These are phyloP conservation scores for Melanotaenia pygmaea DNA, from an alignment of 2,797 vertebrate species.

Conservation along the genomic window DNA sequence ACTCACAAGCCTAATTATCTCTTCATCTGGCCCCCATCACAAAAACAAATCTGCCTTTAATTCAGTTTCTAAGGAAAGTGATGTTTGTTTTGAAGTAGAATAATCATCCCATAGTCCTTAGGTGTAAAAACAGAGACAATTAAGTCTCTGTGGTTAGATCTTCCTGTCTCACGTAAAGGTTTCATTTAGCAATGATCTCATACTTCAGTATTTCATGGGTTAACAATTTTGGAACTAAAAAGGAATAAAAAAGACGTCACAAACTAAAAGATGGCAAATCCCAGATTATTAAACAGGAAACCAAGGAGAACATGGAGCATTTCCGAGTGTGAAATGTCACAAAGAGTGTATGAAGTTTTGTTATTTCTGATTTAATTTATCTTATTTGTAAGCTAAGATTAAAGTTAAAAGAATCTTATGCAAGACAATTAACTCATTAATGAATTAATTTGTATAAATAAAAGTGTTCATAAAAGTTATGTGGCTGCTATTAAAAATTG, in stretches of 20 bases:
- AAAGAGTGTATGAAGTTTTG: no score
- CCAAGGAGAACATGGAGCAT: no score
- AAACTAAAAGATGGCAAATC: not conserved
- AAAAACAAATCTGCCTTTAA: constrained; percentile 9
- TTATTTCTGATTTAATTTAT: not conserved
- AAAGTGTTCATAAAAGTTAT: no score
- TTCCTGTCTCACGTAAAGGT: not conserved
- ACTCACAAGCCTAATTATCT: constrained; percentile 43
- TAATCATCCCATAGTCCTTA: constrained; percentile 21
- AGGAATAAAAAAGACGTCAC: constrained; percentile 7
- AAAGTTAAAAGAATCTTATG: not conserved
- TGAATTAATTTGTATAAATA: not conserved
- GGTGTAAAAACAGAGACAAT: constrained; percentile 30
- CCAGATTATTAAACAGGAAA: constrained; percentile 28
- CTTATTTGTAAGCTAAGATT: not conserved
- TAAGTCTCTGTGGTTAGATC: constrained; percentile 16
- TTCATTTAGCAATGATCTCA: constrained; percentile 10
- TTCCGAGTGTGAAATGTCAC: no score
- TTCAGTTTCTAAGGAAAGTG: constrained; percentile 18
- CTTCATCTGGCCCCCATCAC: constrained; percentile 34
- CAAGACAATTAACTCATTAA: not conserved
- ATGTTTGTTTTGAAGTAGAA: constrained; percentile 35
- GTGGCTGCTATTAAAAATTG: no score
- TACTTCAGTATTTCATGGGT: not conserved
- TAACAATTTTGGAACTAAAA: constrained; percentile 17